A percentile compares a stretch with the other conserved stretches of the same genome.
phyloP scores from a whole-genome alignment of 2,113 vertebrate species.

The Neotoma lepida region DNA sequence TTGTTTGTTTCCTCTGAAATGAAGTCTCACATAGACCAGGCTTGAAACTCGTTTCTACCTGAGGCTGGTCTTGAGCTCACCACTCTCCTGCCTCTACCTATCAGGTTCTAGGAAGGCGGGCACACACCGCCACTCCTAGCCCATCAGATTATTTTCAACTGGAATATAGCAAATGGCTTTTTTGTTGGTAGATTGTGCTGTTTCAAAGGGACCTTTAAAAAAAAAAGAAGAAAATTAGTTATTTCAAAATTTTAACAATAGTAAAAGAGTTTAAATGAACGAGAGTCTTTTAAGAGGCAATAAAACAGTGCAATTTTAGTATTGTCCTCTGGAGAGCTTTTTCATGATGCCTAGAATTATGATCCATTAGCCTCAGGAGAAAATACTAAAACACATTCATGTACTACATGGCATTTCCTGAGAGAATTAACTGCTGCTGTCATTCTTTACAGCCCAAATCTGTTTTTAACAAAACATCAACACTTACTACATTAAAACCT shows the following conservation, averaged over 20 bases:
- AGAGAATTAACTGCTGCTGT: constrained; percentile 79
- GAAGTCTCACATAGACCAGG: neutral
- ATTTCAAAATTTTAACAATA: constrained; percentile 80
- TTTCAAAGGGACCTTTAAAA: constrained; percentile 10
- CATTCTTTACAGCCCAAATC: constrained; percentile 80
- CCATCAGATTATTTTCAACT: neutral
- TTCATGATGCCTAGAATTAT: constrained; percentile 83
- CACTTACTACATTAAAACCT: constrained; percentile 80
- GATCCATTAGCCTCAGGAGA: constrained; percentile 85
- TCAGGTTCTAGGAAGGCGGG: too few relatives aligned
- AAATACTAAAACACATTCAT: constrained; percentile 80
- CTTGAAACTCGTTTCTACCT: too few relatives aligned
- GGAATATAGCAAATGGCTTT: neutral
- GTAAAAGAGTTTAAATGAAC: constrained; percentile 81
- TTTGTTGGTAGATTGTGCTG: neutral
- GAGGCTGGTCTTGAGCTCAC: neutral
- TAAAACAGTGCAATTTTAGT: constrained; percentile 81
- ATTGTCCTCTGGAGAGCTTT: constrained; percentile 84
- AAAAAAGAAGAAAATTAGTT: constrained; percentile 43
- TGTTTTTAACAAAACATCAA: constrained; percentile 82
- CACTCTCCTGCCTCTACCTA: neutral
- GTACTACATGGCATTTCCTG: constrained; percentile 80
- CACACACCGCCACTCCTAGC: too few relatives aligned
- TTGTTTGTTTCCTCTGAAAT: neutral
- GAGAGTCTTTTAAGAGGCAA: constrained; percentile 79